A percentile compares a stretch with the other conserved stretches of the same genome.
phyloP scores from a whole-genome alignment of 2,113 vertebrate genomes.

The Corythoichthys intestinalis region DNA sequence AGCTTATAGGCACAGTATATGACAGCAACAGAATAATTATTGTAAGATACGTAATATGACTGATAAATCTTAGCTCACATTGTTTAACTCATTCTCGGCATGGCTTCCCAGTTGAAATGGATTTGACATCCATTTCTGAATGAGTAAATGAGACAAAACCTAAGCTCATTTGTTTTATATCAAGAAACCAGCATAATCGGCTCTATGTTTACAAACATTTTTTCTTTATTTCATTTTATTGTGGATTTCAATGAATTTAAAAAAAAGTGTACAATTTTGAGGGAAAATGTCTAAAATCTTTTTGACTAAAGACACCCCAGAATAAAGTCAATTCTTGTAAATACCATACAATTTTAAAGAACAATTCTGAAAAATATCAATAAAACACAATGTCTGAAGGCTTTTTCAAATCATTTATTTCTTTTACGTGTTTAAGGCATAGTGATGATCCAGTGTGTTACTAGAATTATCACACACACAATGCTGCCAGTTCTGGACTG shows the following conservation, averaged over 20 bases:
- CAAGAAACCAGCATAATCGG: not conserved
- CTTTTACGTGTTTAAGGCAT: not conserved
- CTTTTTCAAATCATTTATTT: slow-evolving; percentile 3
- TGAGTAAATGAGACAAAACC: not conserved
- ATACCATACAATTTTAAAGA: not conserved
- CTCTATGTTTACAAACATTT: not conserved
- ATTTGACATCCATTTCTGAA: too few relatives aligned
- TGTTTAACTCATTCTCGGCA: too few relatives aligned
- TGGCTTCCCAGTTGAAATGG: too few relatives aligned
- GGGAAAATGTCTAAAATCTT: not conserved
- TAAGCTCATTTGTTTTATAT: not conserved
- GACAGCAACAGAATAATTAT: not conserved
- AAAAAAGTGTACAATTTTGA: not conserved
- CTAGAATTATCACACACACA: not conserved
- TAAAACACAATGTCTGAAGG: not conserved
- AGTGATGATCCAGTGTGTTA: not conserved
- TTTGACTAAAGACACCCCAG: not conserved
- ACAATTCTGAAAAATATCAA: not conserved
- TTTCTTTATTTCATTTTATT: not conserved
- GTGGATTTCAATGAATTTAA: not conserved
- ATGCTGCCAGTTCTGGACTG: not conserved
- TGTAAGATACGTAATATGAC: slow-evolving; percentile 3
- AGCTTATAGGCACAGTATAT: not conserved
- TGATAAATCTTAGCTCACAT: not conserved
- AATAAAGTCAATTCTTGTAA: not conserved